phyloP scores from a whole-genome alignment of 2,888 invertebrate species.

The Nudaria mundana region DNA sequence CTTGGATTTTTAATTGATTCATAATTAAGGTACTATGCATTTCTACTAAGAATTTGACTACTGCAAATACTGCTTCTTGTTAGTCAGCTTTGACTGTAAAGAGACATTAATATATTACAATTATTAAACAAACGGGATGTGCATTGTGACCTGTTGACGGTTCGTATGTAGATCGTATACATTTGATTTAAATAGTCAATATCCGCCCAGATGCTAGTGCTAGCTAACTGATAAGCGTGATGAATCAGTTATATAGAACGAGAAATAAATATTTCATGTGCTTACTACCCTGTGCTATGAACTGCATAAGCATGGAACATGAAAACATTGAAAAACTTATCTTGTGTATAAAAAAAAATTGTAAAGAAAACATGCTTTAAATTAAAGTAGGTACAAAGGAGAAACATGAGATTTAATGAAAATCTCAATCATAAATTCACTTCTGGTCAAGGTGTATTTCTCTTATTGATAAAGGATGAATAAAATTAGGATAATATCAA shows the following conservation, averaged over 20 bases:
- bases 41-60: too few species aligned
- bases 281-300: conserved; percentile 11
- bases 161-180: conserved; percentile 23
- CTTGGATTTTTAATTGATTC: too few species aligned
- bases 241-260: conserved; percentile 5
- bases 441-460: too few species aligned
- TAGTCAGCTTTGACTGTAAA: conserved; percentile 9
- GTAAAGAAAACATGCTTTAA: too few species aligned
- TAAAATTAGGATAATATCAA: too few species aligned
- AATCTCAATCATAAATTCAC: too few species aligned
- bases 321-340: too few species aligned
- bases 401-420: too few species aligned
- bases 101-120: conserved; percentile 1
- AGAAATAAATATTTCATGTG: conserved; percentile 25
- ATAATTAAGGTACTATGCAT: conserved; percentile 22
- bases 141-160: conserved; percentile 5
- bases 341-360: too few species aligned
- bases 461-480: too few species aligned
- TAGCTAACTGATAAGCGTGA: conserved; percentile 21
- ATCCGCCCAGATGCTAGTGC: conserved; percentile 44
- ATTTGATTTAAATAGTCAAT: conserved; percentile 49
- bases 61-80: too few species aligned
- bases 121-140: conserved; percentile 2
- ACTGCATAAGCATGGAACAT: conserved; percentile 9
- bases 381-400: too few species aligned